Conservation (phyloP, 2,113 vertebrate species). For the Trichechus manatus region DNA sequence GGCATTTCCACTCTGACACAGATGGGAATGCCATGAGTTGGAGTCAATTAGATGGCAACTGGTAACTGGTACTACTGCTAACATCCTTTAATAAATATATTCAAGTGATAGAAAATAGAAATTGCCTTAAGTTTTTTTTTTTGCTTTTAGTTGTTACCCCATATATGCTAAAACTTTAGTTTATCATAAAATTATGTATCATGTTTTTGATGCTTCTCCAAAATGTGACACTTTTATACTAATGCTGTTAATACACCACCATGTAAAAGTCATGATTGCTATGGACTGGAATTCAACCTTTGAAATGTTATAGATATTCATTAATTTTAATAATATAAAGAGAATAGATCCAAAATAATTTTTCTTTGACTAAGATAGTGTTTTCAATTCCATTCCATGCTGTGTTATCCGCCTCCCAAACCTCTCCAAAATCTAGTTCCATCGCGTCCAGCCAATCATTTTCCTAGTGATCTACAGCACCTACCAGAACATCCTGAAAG, state of each 20-base stretch:
- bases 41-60: background rate
- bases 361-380: background rate
- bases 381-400: background rate
- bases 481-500: background rate
- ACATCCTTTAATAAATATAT: slow-evolving; percentile 4
- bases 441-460: background rate
- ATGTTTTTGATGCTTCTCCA: background rate
- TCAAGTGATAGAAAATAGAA: background rate
- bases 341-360: background rate
- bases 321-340: background rate
- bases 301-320: background rate
- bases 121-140: background rate
- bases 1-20: background rate
- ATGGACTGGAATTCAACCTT: background rate
- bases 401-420: background rate
- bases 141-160: background rate
- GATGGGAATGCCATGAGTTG: background rate
- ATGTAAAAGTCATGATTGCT: background rate
- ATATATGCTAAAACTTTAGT: background rate
- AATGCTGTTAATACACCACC: background rate
- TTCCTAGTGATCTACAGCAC: background rate
- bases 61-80: background rate
- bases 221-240: background rate
- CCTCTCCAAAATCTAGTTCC: background rate
- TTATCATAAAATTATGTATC: background rate